Evolutionary conservation across 2,888 invertebrate species (phyloP).

Genomic region (Octodonta nipae): DNA sequence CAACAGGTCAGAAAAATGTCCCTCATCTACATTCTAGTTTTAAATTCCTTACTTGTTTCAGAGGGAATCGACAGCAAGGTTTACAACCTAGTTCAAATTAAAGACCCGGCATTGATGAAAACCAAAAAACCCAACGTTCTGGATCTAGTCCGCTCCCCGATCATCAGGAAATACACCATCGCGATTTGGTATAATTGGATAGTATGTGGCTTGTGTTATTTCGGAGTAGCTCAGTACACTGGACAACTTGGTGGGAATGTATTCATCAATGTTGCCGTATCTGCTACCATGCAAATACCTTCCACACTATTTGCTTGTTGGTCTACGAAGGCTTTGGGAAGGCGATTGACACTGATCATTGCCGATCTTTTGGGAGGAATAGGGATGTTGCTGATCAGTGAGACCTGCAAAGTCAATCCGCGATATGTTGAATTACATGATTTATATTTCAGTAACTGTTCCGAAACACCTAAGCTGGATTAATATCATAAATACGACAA

Average conservation of each 20-base stretch:
- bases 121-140: conserved; percentile 32
- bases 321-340: conserved; percentile 50
- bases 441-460: too few species aligned
- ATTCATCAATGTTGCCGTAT: conserved; percentile 70
- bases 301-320: conserved; percentile 43
- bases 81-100: too few species aligned
- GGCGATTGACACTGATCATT: conserved; percentile 50
- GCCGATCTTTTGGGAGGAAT: conserved; percentile 40
- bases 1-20: too few species aligned
- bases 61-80: too few species aligned
- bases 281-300: conserved; percentile 54
- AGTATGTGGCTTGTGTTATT: conserved; percentile 73
- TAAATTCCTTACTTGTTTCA: too few species aligned
- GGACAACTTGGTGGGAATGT: conserved; percentile 65
- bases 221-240: conserved; percentile 72
- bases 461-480: too few species aligned
- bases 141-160: conserved; percentile 55
- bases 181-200: conserved; percentile 68
- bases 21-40: too few species aligned
- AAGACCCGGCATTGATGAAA: too few species aligned
- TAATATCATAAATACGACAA: too few species aligned
- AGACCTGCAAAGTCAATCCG: too few species aligned
- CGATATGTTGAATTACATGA: too few species aligned
- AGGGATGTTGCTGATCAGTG: too few species aligned
- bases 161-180: conserved; percentile 54